These are phyloP conservation scores for Rachycentron canadum DNA, from an alignment of 2,797 vertebrate genomes.

Conservation along the genomic window DNA sequence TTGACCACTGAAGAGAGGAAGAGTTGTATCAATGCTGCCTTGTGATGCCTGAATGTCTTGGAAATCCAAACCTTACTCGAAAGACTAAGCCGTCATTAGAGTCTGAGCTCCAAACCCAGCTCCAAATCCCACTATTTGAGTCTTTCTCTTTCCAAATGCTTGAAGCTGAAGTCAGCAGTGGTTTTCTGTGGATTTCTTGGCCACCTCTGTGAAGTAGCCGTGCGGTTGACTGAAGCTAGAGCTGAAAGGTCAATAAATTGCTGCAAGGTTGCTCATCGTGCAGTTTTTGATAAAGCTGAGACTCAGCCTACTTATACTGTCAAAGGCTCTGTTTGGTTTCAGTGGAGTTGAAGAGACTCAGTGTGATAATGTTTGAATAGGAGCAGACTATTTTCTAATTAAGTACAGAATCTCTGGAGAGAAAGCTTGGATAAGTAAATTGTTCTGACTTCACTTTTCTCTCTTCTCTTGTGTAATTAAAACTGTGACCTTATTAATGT, in stretches of 20 bases:
- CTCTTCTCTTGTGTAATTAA: conserved; percentile 14
- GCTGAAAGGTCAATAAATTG: conserved; percentile 51
- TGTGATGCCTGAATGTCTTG: conserved; percentile 10
- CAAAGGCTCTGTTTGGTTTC: conserved; percentile 23
- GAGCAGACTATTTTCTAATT: conserved; percentile 52
- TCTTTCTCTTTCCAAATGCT: conserved; percentile 18
- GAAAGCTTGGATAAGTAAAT: conserved; percentile 40
- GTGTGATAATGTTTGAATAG: conserved; percentile 41
- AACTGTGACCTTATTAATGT: conserved; percentile 29
- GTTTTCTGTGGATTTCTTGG: conserved; percentile 31
- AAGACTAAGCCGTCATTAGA: conserved; percentile 24
- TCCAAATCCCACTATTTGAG: conserved; percentile 34
- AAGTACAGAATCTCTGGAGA: conserved; percentile 46
- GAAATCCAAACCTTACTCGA: conserved; percentile 15
- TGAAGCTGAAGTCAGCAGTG: not conserved
- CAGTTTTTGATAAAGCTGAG: conserved; percentile 48
- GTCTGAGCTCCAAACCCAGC: conserved; percentile 27
- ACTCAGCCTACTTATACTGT: conserved; percentile 24
- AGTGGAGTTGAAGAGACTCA: conserved; percentile 16
- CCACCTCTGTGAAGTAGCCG: conserved; percentile 19
- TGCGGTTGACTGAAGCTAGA: conserved; percentile 14
- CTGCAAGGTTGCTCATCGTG: conserved; percentile 38
- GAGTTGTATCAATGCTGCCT: conserved; percentile 6
- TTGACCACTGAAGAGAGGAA: conserved; percentile 15
- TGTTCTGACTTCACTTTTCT: conserved; percentile 17